Evolutionary conservation across 2,888 invertebrate species (phyloP), one percentile per base, ranked within the genome.

Genomic region (Drosophila fungiperda): DNA sequence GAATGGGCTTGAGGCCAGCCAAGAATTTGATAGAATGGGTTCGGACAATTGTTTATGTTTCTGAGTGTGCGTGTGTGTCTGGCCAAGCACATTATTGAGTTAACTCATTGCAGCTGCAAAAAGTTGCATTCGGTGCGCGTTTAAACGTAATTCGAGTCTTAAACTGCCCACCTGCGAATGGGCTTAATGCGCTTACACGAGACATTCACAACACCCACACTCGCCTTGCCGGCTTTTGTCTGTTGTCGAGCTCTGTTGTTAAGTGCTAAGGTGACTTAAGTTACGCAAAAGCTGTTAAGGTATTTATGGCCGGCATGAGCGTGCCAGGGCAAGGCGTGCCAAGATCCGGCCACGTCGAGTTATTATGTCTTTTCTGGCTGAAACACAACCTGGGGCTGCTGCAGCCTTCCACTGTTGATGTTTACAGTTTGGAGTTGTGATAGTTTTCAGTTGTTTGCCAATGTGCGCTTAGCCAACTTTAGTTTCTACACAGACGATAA

Each of bases 41-140:
- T 40, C n/a, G 7, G 45, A 7, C 20, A 45, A 20, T 48, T 48
- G 26, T 33, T 32, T 54, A 45, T 58, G 59, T 15, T 12, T 45
- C 55, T 42, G 68, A 29, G 60, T 53, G 59, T 67, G 71, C 68
- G 68, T 71, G 71, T 50, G 29, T 65, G 60, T 59, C 32, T 61
- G 68, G 74, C 78, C 83, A 88, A 88, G 86, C 78, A 83, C 86
- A 88, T 84, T 86, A 88, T 88, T 86, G 78, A 88, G 88, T 84
- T 83, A 76, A 76, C 76, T 83, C 76, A 88, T 70, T 81, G 82
- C 76, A 71, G 65, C 64, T 76, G 81, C 72, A 71, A 73, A 78
- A 78, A 76, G 71, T 88, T 74, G 67, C 74, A 70, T 83, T 83
- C 86, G 74, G 59, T 55, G 78, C 64, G 70, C 86, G 68, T 40